Percentiles rank a stretch among this genome's conserved stretches.
Evolutionary conservation across 2,113 vertebrate species (phyloP).

Genomic region (Megaceryle torquata): DNA sequence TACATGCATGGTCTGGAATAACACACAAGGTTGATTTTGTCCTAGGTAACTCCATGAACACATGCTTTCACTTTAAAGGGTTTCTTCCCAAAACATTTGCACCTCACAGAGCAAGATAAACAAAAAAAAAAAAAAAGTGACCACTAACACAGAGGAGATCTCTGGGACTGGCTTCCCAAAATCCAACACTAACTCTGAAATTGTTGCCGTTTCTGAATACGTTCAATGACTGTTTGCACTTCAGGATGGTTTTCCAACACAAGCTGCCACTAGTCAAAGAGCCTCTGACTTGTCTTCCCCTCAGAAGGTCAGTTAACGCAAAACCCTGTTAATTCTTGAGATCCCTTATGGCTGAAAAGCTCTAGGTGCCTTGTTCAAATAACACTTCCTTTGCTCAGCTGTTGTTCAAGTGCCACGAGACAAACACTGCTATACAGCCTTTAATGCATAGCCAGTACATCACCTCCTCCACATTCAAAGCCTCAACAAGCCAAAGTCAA

Average conservation of each 20-base stretch:
- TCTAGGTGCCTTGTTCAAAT: background rate
- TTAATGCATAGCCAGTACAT: background rate
- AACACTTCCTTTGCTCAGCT: background rate
- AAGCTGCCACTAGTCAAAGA: background rate
- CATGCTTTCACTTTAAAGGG: background rate
- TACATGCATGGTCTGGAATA: background rate
- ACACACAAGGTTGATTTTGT: background rate
- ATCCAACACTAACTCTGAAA: background rate
- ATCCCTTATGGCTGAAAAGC: background rate
- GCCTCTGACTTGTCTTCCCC: background rate
- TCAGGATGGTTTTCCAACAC: background rate
- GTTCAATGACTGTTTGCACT: background rate
- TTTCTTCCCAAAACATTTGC: background rate
- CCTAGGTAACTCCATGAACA: background rate
- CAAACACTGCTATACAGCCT: background rate
- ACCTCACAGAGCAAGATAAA: background rate
- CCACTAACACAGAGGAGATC: rapidly evolving
- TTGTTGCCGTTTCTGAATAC: background rate
- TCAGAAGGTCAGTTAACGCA: background rate
- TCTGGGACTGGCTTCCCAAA: background rate
- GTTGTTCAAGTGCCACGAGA: background rate
- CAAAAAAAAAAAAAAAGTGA: background rate
- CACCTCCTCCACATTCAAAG: rapidly evolving
- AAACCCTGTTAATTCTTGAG: background rate
- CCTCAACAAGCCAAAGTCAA: background rate